Percentiles rank a stretch among this genome's conserved stretches.
Evolutionary conservation across 2,113 vertebrate species (phyloP).

Genomic region (Microtus ochrogaster): DNA sequence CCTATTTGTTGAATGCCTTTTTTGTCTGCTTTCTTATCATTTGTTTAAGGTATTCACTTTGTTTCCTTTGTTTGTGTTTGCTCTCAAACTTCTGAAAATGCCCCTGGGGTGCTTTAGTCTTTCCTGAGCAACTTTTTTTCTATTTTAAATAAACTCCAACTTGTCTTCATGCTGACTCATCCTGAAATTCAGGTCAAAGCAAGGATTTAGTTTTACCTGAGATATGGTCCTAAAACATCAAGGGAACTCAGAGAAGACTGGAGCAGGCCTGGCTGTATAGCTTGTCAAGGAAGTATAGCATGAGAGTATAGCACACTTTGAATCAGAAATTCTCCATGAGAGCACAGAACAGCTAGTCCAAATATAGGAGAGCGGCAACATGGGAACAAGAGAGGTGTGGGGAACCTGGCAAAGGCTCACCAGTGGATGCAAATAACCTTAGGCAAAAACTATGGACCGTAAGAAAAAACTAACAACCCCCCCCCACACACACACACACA

Average conservation of each 20-base stretch:
- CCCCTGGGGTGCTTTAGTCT: not conserved
- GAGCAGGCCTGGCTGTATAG: not conserved
- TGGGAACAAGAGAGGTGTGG: not conserved
- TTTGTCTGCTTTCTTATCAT: not conserved
- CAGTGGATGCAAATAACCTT: not conserved
- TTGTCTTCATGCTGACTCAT: not conserved
- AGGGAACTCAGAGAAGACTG: not conserved
- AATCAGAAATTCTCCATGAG: not conserved
- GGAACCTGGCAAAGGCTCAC: not conserved
- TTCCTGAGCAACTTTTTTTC: not conserved
- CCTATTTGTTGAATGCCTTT: not conserved
- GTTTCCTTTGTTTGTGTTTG: not conserved
- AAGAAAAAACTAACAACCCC: not conserved
- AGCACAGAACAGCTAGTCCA: not conserved
- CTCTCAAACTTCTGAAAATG: not conserved
- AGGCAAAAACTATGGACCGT: not conserved
- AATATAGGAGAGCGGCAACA: not conserved
- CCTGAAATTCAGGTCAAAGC: not conserved
- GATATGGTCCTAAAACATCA: not conserved
- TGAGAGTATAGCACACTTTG: not conserved
- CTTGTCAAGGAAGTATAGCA: not conserved
- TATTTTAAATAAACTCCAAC: not conserved
- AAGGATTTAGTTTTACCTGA: not conserved
- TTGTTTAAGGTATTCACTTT: not conserved
- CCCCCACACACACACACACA: rapidly evolving